phyloP scores from a whole-genome alignment of 2,113 vertebrate genomes.

The Ploceus nigricollis region DNA sequence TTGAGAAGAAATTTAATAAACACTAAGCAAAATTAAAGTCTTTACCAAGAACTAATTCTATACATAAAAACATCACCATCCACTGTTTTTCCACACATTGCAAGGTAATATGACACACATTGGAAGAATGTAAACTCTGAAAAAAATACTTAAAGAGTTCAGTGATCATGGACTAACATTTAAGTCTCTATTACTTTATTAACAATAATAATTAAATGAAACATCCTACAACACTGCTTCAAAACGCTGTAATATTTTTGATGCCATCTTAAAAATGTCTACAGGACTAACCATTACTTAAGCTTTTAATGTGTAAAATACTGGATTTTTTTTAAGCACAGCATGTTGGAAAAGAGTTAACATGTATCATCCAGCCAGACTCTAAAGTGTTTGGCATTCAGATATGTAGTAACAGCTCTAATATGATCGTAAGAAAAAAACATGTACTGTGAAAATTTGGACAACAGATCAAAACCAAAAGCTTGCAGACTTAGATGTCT shows the following conservation, averaged over 20 bases:
- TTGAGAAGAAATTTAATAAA: not conserved
- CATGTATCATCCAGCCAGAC: not conserved
- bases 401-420: not conserved
- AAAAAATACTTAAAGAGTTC: not conserved
- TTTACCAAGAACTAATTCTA: not conserved
- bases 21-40: not conserved
- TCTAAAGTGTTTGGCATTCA: not conserved
- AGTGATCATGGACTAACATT: not conserved
- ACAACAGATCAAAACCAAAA: not conserved
- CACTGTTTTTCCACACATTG: not conserved
- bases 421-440: not conserved
- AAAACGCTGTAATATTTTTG: not conserved
- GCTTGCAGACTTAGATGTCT: not conserved
- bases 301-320: not conserved
- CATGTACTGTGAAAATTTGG: not conserved
- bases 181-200: not conserved
- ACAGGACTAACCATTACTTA: not conserved
- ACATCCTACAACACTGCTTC: not conserved
- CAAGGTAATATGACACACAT: not conserved
- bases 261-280: not conserved
- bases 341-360: not conserved
- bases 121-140: not conserved
- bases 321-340: not conserved
- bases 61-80: not conserved
- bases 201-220: not conserved